These are phyloP conservation scores for Harpalus rubripes DNA, from an alignment of 2,888 invertebrate genomes.

Conservation along the genomic window DNA sequence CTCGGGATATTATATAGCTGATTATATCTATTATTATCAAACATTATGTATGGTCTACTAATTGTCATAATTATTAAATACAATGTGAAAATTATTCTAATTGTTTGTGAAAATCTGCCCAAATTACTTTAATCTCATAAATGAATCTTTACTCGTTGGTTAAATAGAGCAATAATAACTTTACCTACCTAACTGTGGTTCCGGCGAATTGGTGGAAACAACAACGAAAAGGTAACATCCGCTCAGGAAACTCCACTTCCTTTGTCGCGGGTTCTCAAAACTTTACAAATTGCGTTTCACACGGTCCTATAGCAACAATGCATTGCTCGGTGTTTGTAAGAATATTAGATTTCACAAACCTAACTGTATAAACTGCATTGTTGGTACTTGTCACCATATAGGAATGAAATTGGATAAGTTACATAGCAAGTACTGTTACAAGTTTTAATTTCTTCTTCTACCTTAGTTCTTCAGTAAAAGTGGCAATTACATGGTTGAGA, in stretches of 20 bases:
- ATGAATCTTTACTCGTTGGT: neutral
- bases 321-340: neutral
- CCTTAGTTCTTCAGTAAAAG: no score
- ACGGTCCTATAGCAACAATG: constrained; percentile 35
- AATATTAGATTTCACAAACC: constrained; percentile 45
- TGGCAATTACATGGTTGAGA: no score
- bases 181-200: constrained; percentile 44
- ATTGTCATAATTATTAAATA: neutral
- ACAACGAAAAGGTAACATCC: constrained; percentile 61
- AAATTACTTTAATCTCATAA: neutral
- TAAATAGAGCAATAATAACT: constrained; percentile 42
- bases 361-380: constrained; percentile 51
- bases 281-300: constrained; percentile 44
- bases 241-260: constrained; percentile 54
- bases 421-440: constrained; percentile 42
- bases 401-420: constrained; percentile 37
- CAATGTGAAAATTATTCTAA: neutral
- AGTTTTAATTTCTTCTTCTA: neutral
- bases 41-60: neutral
- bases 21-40: no score
- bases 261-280: constrained; percentile 45
- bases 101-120: constrained; percentile 27
- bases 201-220: constrained; percentile 48
- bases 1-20: no score
- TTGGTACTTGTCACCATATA: constrained; percentile 42